phyloP scores from a whole-genome alignment of 2,113 vertebrate genomes.

The Pao palembangensis region DNA sequence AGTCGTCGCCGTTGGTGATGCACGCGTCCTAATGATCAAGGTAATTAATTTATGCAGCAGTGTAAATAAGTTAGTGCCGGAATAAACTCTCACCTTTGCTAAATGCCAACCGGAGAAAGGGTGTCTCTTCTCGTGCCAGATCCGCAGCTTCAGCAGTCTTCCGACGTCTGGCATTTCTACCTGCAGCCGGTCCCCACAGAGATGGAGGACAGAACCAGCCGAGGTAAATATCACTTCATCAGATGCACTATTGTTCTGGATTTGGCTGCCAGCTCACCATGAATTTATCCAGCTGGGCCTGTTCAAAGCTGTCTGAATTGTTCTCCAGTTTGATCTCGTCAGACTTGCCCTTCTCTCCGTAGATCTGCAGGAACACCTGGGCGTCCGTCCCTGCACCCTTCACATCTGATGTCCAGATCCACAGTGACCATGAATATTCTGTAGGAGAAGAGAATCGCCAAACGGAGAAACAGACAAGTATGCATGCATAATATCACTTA shows the following conservation, averaged over 20 bases:
- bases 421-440: conserved; percentile 94
- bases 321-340: conserved; percentile 91
- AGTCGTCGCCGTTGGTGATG: background rate
- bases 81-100: conserved; percentile 79
- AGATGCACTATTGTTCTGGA: background rate
- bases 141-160: conserved; percentile 83
- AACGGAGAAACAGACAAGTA: no score
- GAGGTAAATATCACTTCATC: no score
- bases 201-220: background rate
- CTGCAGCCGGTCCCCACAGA: conserved; percentile 56
- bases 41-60: no score
- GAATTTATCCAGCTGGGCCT: conserved; percentile 88
- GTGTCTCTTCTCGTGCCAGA: conserved; percentile 90
- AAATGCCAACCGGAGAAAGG: conserved; percentile 97
- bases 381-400: conserved; percentile 94
- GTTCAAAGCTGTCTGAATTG: conserved; percentile 94
- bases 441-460: background rate
- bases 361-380: conserved; percentile 91
- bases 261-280: conserved; percentile 72
- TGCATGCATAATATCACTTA: no score
- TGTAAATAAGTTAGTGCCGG: background rate
- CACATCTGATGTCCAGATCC: conserved; percentile 93
- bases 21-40: background rate
- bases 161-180: conserved; percentile 90
- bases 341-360: conserved; percentile 88